Evolutionary conservation across 1,140 invertebrate genomes (phyloP).

Genomic region (Drosophila murphyi): DNA sequence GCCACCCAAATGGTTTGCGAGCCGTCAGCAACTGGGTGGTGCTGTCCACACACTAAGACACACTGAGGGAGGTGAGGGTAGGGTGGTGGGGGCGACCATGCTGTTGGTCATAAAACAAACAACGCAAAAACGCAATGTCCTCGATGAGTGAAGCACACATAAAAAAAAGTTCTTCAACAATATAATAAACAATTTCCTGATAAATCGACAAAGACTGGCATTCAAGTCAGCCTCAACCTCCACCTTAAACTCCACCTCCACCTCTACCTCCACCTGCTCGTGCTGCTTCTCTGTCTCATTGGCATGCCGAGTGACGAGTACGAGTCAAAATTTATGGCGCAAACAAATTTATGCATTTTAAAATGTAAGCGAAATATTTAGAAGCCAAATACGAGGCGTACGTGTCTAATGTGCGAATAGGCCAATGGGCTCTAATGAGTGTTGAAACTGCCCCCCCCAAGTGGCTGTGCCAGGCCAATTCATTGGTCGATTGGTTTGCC

Average conservation of each 20-base stretch:
- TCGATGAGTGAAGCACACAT: conserved; percentile 49
- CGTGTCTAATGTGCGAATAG: conserved; percentile 79
- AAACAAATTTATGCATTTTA: conserved; percentile 73
- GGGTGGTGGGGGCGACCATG: conserved; percentile 12
- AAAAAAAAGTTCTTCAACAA: conserved; percentile 70
- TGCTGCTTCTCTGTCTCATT: conserved; percentile 49
- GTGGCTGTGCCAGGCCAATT: conserved; percentile 9
- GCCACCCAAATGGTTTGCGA: conserved; percentile 50
- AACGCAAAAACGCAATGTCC: conserved; percentile 42
- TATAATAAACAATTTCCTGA: conserved; percentile 82
- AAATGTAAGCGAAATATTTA: conserved; percentile 68
- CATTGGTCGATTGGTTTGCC: conserved; percentile 35
- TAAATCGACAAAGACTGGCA: conserved; percentile 57
- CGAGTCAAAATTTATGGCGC: conserved; percentile 69
- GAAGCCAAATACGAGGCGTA: conserved; percentile 55
- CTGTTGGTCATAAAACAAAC: conserved; percentile 62
- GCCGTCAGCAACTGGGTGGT: conserved; percentile 13
- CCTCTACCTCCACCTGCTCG: neutral
- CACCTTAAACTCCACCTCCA: neutral
- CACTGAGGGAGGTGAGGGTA: neutral
- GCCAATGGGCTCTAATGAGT: conserved; percentile 57
- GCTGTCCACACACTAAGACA: neutral
- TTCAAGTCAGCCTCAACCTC: neutral
- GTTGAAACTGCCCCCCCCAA: neutral
- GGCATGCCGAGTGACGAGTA: conserved; percentile 57